Percentiles rank a stretch among this genome's conserved stretches.
These are phyloP conservation scores for Heteromyza rotundicornis DNA, from an alignment of 2,888 invertebrate genomes.

Conservation along the genomic window DNA sequence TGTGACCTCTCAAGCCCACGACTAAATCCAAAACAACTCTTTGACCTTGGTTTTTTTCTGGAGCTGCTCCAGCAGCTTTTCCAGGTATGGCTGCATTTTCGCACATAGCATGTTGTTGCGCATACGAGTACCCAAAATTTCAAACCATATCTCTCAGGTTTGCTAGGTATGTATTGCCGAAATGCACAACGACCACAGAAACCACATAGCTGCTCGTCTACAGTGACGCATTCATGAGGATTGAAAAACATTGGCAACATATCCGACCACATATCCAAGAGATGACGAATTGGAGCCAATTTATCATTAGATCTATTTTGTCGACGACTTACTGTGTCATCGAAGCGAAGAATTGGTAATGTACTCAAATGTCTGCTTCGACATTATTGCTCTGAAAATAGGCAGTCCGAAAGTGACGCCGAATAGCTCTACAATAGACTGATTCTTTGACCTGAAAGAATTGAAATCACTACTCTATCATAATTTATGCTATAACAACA, in stretches of 20 bases:
- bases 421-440: too few species aligned
- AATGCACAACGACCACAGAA: background rate
- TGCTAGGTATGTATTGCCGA: background rate
- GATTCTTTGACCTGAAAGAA: background rate
- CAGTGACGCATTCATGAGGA: too few species aligned
- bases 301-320: too few species aligned
- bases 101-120: slow-evolving; percentile 8
- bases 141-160: slow-evolving; percentile 16
- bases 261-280: too few species aligned
- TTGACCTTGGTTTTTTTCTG: slow-evolving; percentile 17
- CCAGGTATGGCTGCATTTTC: slow-evolving; percentile 21
- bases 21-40: slow-evolving; percentile 16
- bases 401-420: too few species aligned
- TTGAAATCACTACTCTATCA: background rate
- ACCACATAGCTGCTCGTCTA: too few species aligned
- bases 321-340: too few species aligned
- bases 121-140: slow-evolving; percentile 17
- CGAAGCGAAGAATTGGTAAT: too few species aligned
- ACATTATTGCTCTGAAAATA: too few species aligned
- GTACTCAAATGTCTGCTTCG: too few species aligned
- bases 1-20: slow-evolving; percentile 3
- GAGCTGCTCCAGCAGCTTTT: slow-evolving; percentile 3
- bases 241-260: too few species aligned
- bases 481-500: background rate
- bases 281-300: too few species aligned